Conservation (phyloP, 2,888 invertebrate genomes). For the Parnassius orleans region DNA sequence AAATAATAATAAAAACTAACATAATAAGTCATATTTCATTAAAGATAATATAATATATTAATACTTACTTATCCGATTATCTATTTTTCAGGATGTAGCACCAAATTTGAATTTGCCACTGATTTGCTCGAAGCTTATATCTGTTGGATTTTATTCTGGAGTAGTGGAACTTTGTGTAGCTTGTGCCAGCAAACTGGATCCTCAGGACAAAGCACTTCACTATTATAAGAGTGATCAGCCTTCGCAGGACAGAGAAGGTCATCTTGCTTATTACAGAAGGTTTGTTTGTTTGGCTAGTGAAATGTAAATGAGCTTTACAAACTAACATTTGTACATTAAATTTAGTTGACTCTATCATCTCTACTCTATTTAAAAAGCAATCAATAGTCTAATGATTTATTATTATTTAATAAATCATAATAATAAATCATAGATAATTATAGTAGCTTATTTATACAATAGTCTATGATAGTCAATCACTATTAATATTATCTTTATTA, state of each 20-base stretch:
- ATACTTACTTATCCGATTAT: neutral
- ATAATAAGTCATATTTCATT: neutral
- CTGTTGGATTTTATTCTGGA: constrained; percentile 91
- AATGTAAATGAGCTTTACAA: neutral
- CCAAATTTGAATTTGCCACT: constrained; percentile 91
- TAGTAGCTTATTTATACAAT: too few relatives aligned
- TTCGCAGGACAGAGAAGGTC: constrained; percentile 91
- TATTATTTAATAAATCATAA: too few relatives aligned
- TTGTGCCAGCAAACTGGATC: constrained; percentile 93
- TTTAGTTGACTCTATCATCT: too few relatives aligned
- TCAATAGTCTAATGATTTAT: too few relatives aligned
- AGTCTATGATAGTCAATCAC: too few relatives aligned
- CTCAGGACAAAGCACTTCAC: constrained; percentile 92
- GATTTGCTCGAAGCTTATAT: constrained; percentile 91
- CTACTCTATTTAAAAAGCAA: too few relatives aligned
- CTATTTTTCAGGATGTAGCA: constrained; percentile 82
- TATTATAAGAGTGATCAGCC: constrained; percentile 93
- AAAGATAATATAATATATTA: neutral
- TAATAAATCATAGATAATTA: too few relatives aligned
- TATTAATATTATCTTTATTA: too few relatives aligned
- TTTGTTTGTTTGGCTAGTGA: constrained; percentile 35
- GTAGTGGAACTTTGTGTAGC: constrained; percentile 93
- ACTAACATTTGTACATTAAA: too few relatives aligned
- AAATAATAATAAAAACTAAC: neutral
- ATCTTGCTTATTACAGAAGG: constrained; percentile 85